Evolutionary conservation across 1,140 invertebrate species (phyloP).

Genomic region (Drosophila sucinea): DNA sequence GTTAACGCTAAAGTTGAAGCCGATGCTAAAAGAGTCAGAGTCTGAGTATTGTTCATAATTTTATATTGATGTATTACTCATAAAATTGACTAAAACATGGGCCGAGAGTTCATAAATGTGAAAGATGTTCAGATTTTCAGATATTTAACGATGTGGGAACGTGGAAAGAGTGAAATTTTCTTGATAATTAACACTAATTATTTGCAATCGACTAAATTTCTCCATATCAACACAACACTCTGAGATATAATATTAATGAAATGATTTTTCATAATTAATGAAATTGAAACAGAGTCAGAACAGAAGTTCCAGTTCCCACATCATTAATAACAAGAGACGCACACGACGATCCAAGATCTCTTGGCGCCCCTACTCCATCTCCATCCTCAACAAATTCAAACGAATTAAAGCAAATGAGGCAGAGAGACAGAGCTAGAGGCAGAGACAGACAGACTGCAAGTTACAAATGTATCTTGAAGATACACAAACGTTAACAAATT

Average conservation of each 20-base stretch:
- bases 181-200: slow-evolving; percentile 33
- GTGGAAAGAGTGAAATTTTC: slow-evolving; percentile 65
- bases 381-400: slow-evolving; percentile 61
- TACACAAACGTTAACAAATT: slow-evolving; percentile 72
- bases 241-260: slow-evolving; percentile 65
- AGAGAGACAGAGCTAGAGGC: slow-evolving; percentile 3
- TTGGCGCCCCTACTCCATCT: slow-evolving; percentile 24
- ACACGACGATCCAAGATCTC: slow-evolving; percentile 53
- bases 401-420: slow-evolving; percentile 61
- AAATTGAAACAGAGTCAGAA: slow-evolving; percentile 60
- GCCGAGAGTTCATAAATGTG: slow-evolving; percentile 46
- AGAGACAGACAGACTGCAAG: slow-evolving; percentile 25
- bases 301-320: slow-evolving; percentile 80
- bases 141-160: slow-evolving; percentile 59
- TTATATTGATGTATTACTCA: slow-evolving; percentile 22
- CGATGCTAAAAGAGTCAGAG: neutral
- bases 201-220: slow-evolving; percentile 54
- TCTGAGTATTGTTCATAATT: neutral
- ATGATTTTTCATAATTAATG: slow-evolving; percentile 73
- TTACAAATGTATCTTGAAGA: slow-evolving; percentile 80
- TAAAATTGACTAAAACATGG: slow-evolving; percentile 69
- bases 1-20: slow-evolving; percentile 30
- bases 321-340: slow-evolving; percentile 75
- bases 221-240: slow-evolving; percentile 13
- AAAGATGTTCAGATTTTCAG: neutral